Evolutionary conservation across 1,140 invertebrate species (phyloP).

Genomic region (Temnothorax nylanderi): DNA sequence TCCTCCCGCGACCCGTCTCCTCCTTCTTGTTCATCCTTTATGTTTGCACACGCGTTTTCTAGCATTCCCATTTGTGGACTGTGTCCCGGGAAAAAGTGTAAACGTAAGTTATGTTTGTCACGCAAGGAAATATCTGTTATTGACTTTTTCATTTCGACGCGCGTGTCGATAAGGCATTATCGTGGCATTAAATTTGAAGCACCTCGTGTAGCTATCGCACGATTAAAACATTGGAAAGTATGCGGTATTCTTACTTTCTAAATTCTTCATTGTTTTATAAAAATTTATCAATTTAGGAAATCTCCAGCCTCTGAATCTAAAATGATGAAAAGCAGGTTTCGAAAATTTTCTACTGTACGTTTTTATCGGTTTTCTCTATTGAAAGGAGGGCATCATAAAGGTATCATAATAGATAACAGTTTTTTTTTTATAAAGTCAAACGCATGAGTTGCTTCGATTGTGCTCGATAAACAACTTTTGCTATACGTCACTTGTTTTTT

Average conservation of each 20-base stretch:
- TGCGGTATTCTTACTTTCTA: background rate
- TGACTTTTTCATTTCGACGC: background rate
- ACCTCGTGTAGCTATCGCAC: background rate
- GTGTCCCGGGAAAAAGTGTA: background rate
- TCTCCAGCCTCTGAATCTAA: background rate
- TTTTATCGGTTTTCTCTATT: background rate
- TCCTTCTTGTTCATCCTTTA: background rate
- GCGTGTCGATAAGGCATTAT: background rate
- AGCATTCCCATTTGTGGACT: background rate
- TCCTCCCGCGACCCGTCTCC: background rate
- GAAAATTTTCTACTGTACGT: background rate
- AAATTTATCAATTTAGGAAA: background rate
- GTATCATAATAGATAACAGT: background rate
- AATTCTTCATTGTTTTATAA: background rate
- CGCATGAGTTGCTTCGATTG: background rate
- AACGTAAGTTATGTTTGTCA: slow-evolving; percentile 28
- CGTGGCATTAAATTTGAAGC: background rate
- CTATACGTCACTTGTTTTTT: background rate
- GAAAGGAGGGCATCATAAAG: background rate
- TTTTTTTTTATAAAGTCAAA: slow-evolving; percentile 1
- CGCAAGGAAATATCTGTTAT: slow-evolving; percentile 11
- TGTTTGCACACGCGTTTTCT: slow-evolving; percentile 9
- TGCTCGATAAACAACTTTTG: slow-evolving; percentile 10
- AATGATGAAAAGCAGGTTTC: background rate
- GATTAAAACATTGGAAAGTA: background rate